Evolutionary conservation across 1,140 invertebrate species (phyloP), one percentile per base, ranked within the genome.

Genomic region (Rhyzopertha dominica): DNA sequence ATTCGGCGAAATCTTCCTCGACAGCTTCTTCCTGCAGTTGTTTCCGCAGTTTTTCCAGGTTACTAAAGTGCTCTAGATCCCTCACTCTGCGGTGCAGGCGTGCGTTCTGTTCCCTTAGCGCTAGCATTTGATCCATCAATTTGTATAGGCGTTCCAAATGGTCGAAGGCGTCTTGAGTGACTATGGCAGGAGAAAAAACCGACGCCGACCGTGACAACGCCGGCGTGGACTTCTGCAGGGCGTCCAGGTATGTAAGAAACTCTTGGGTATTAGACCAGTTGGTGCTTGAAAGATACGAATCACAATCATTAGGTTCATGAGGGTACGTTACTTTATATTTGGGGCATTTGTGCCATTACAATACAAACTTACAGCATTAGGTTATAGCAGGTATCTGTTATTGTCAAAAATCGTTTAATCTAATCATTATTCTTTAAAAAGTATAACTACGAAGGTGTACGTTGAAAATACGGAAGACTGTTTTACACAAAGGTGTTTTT

Each of bases 71-170:
- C 57, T 87, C 84, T 18, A 89, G 69, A 46, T 87, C 85, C 36
- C 81, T 75, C 10, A 87, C 75, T 26, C 78, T 71, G 47, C 77
- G 75, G 32, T 85, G 77, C 1, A 88, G 64, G 43, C 76, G 75
- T 2, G 75, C 68, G 59, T 86, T 88, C 51, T 85, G 77, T 53
- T 85, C 78, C 35, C 80, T 76, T 12, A 90, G 66, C 8, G 77
- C 76, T 3, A 85, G 69, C 22, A 89, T 73, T 53, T 88, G 81
- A 53, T 88, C 83, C 65, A 88, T 77, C 5, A 90, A 65, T 35
- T 78, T 74, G 50, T 86, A 78, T 3, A 90, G 65, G 47, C 85
- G 82, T 51, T 87, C 85, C 44, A 90, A 61, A 58, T 89, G 85
- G 53, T 87, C 83, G 19, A 90, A 73, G 3, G 77, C 72, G 36